Base-by-base conservation (phyloP, 2,797 vertebrate species). In the Selene dorsalis region DNA sequence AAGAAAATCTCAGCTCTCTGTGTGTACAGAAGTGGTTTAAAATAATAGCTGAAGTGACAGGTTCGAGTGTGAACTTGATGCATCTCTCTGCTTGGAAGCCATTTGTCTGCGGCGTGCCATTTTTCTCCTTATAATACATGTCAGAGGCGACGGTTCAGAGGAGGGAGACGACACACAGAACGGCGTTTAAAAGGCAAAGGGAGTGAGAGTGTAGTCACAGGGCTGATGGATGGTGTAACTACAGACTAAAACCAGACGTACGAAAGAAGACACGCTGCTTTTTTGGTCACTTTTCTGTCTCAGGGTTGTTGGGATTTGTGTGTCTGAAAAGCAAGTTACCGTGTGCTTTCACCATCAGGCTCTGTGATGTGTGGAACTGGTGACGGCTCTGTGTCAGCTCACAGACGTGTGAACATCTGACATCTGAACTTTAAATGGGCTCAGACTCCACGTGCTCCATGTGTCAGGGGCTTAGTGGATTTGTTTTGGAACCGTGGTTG, bases 341-440 rank as follows among this genome's bases (percentile, higher is more conserved):
- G 2, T 53, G n/a, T 26, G 26, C 20, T 62, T 69, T 69, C 59
- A 59, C 22, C 56, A 2, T 41, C 14, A 12, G 5, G 56, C 47
- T 82, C 67, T 28, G 38, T 73, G 18, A 66, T 35, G 62, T 75
- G 58, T 71, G 57, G n/a, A 68, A 59, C 30, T 48, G 45, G 53
- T 67, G 68, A 77, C 39, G 11, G 39, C 30, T 75, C 41, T 56
- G 62, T 48, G 13, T 75, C 9, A 22, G 17, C 6, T 79, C 56
- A 58, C 43, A 30, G 26, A 83, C 7, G 6, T 57, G 66, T 67
- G 28, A 84, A 76, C 28, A 50, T 73, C 32, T 79, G 79, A 70
- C 79, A 80, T 62, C n/a, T 79, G 69, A 83, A 73, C 80, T 90
- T 89, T 76, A 86, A 81, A 77, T 64, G 57, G 72, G 65, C 73